Evolutionary conservation across 2,888 invertebrate genomes (phyloP).

Genomic region (Tipula vernalis): DNA sequence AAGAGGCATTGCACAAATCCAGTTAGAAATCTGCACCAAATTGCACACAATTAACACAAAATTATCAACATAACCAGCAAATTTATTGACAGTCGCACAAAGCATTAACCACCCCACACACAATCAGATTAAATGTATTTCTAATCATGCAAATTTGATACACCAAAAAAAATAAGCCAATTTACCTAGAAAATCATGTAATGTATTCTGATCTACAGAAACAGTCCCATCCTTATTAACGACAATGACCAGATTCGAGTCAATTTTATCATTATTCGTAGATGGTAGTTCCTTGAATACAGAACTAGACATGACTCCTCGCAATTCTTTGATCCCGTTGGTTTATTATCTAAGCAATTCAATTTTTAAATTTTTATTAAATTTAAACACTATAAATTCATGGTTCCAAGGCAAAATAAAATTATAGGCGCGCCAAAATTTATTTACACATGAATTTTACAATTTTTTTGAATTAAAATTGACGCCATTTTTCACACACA

Average conservation of each 20-base stretch:
- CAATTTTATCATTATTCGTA: slow-evolving; percentile 19
- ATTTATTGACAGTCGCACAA: neutral
- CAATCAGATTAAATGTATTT: neutral
- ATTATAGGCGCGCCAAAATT: neutral
- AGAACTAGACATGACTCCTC: slow-evolving; percentile 29
- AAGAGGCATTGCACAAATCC: neutral
- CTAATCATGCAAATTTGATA: slow-evolving; percentile 12
- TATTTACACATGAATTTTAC: neutral
- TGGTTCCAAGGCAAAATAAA: neutral
- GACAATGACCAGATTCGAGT: slow-evolving; percentile 54
- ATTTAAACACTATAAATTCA: neutral
- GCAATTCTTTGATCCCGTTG: neutral
- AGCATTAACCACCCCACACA: neutral
- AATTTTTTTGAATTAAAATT: neutral
- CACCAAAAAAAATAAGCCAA: slow-evolving; percentile 17
- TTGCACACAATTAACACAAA: neutral
- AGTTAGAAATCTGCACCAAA: neutral
- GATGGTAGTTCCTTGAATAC: slow-evolving; percentile 28
- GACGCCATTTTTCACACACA: neutral
- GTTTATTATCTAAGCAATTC: neutral
- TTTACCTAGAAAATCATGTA: slow-evolving; percentile 69
- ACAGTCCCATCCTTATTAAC: slow-evolving; percentile 78
- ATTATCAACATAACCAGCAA: neutral
- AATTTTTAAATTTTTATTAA: neutral
- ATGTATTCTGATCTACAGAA: slow-evolving; percentile 65